Evolutionary conservation across 2,113 vertebrate species (phyloP).

Genomic region (Fregata magnificens): DNA sequence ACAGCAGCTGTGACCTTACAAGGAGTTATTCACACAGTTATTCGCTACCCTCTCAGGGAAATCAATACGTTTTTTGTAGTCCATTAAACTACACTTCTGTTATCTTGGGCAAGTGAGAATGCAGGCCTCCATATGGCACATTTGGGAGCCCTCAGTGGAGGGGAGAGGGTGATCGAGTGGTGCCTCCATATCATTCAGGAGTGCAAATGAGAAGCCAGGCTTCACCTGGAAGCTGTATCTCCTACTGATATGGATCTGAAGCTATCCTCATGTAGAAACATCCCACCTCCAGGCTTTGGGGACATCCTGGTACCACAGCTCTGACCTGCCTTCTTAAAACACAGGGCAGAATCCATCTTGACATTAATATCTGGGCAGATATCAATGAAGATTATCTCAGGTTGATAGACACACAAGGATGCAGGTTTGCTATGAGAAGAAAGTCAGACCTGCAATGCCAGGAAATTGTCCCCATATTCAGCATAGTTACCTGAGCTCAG

Average conservation of each 20-base stretch:
- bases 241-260: background rate
- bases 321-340: background rate
- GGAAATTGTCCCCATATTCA: background rate
- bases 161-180: background rate
- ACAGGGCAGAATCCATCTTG: background rate
- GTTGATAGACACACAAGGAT: background rate
- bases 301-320: background rate
- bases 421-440: background rate
- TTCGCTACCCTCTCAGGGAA: background rate
- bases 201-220: background rate
- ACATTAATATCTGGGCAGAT: background rate
- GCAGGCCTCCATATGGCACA: accelerated
- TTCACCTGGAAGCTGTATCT: background rate
- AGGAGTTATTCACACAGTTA: background rate
- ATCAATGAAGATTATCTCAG: background rate
- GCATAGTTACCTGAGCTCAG: background rate
- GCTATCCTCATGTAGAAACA: background rate
- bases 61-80: background rate
- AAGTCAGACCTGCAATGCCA: background rate
- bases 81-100: background rate
- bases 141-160: background rate
- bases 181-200: background rate
- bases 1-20: background rate
- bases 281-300: background rate
- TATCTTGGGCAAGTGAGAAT: background rate